Conservation (phyloP, 1,140 invertebrate species). For the Drusus annulatus region DNA sequence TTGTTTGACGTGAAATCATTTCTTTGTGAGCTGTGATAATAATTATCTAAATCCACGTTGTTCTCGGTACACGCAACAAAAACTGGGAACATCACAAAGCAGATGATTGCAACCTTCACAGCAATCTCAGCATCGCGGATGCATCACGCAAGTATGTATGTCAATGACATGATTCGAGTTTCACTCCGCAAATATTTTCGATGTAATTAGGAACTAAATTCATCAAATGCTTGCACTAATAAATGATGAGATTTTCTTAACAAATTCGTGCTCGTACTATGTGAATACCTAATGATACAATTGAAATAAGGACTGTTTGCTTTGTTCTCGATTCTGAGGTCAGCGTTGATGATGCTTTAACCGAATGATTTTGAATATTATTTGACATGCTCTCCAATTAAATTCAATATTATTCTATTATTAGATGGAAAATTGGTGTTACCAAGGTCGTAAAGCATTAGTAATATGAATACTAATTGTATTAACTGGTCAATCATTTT, state of each 20-base stretch:
- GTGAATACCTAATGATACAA: no score
- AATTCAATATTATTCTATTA: no score
- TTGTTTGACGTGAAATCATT: slow-evolving; percentile 6
- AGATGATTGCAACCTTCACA: slow-evolving; percentile 1
- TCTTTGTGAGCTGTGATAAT: not conserved
- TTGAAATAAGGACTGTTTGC: no score
- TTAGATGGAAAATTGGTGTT: no score
- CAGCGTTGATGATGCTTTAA: no score
- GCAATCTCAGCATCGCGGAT: not conserved
- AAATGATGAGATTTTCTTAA: not conserved
- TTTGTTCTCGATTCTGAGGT: no score
- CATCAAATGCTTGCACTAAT: slow-evolving; percentile 8
- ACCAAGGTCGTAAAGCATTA: no score
- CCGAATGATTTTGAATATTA: no score
- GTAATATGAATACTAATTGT: no score
- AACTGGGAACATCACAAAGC: not conserved
- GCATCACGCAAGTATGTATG: not conserved
- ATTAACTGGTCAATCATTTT: no score
- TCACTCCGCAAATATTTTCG: not conserved
- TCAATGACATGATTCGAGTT: not conserved
- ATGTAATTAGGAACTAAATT: not conserved
- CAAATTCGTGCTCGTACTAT: no score
- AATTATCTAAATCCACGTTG: not conserved
- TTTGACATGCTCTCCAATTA: no score
- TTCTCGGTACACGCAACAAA: not conserved